A percentile compares a stretch with the other conserved stretches of the same genome.
Conservation (phyloP, 2,888 invertebrate species). For the Watsonalla binaria region DNA sequence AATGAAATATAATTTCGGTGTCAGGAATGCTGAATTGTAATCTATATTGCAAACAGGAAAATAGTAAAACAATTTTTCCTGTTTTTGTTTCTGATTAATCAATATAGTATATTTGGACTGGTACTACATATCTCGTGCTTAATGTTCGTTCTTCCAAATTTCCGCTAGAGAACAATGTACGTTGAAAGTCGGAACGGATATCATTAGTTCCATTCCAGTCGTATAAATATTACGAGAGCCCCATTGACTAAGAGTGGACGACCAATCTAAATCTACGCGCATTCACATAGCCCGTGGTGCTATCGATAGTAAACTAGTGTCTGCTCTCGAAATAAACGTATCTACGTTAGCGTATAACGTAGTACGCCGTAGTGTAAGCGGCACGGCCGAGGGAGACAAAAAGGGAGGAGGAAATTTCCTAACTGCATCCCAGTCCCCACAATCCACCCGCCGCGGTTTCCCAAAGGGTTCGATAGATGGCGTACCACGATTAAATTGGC, state of each 20-base stretch:
- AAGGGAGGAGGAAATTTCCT: conserved; percentile 9
- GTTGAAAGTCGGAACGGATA: neutral
- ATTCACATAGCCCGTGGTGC: conserved; percentile 22
- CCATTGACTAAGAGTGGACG: conserved; percentile 4
- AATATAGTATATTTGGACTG: too few species aligned
- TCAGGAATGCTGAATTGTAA: too few species aligned
- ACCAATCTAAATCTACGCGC: conserved; percentile 48
- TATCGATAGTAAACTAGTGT: conserved; percentile 42
- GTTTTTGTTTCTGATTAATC: too few species aligned
- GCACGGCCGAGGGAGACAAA: conserved; percentile 19
- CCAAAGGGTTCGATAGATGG: conserved; percentile 57
- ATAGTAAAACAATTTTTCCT: too few species aligned
- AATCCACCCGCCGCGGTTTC: conserved; percentile 17
- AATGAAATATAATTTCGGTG: too few species aligned
- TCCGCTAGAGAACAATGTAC: neutral
- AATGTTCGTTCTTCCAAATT: too few species aligned
- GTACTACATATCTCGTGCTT: too few species aligned
- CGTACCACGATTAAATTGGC: conserved; percentile 58
- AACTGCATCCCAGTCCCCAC: conserved; percentile 4
- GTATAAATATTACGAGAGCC: too few species aligned
- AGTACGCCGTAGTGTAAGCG: conserved; percentile 45
- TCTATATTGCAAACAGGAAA: too few species aligned
- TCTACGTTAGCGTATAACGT: conserved; percentile 44
- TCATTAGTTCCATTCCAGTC: neutral
- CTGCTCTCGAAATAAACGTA: conserved; percentile 47